These are phyloP conservation scores for Tachuris rubrigastra DNA, from an alignment of 2,113 vertebrate genomes.

Conservation along the genomic window DNA sequence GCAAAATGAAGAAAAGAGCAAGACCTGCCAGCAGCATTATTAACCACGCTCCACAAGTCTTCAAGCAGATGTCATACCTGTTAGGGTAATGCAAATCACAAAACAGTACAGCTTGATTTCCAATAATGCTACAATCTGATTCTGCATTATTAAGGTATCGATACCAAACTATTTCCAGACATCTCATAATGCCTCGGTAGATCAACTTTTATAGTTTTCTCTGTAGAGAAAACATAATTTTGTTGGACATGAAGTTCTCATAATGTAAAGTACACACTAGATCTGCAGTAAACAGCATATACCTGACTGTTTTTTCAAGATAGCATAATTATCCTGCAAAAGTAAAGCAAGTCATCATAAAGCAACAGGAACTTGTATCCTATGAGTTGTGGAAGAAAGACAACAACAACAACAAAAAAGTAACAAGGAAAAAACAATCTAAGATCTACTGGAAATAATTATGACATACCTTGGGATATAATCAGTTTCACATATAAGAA, in stretches of 20 bases:
- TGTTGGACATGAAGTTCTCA: not conserved
- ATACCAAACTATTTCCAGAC: not conserved
- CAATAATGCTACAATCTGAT: not conserved
- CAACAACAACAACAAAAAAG: not conserved
- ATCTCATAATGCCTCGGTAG: not conserved
- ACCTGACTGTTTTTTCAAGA: not conserved
- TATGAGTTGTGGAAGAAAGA: not conserved
- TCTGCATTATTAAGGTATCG: not conserved
- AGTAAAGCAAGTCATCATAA: not conserved
- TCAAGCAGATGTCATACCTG: constrained; percentile 14
- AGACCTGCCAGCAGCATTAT: not conserved
- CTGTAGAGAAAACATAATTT: not conserved
- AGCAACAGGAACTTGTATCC: not conserved
- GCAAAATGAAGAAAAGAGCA: constrained; percentile 19
- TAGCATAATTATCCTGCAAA: not conserved
- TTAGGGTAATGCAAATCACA: not conserved
- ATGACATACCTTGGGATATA: not conserved
- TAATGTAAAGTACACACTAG: not conserved
- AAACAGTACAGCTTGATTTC: not conserved
- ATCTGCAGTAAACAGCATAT: not conserved
- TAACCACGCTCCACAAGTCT: not conserved
- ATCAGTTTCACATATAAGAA: not conserved
- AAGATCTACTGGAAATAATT: not conserved
- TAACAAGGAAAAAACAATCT: not conserved
- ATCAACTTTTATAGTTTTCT: not conserved